These are phyloP conservation scores for Odontophorus gujanensis DNA, from an alignment of 2,113 vertebrate genomes.

Conservation along the genomic window DNA sequence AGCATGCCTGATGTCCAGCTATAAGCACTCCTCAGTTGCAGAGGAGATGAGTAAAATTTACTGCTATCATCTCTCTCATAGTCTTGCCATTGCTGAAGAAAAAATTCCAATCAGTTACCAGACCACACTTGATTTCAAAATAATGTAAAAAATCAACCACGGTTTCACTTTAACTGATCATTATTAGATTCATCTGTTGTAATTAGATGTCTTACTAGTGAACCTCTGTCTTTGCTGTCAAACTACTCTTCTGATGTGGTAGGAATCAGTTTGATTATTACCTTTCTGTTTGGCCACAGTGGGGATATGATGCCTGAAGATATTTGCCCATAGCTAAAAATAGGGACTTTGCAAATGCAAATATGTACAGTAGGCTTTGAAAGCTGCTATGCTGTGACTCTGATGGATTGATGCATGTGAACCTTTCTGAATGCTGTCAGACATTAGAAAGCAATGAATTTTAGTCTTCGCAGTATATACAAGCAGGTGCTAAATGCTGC, in stretches of 20 bases:
- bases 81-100: background rate
- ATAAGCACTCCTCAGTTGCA: background rate
- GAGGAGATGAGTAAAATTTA: background rate
- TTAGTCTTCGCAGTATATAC: background rate
- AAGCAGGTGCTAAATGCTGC: background rate
- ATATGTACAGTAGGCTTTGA: accelerated
- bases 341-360: background rate
- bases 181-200: background rate
- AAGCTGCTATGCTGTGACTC: accelerated
- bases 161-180: background rate
- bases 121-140: background rate
- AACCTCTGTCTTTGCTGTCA: background rate
- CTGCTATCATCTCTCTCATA: background rate
- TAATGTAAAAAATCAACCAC: background rate
- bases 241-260: background rate
- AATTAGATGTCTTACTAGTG: background rate
- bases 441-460: background rate
- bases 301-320: background rate
- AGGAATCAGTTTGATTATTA: background rate
- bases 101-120: conserved; percentile 55
- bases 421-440: background rate
- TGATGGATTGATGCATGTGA: background rate
- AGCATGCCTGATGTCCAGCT: background rate
- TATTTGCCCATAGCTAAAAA: background rate
- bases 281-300: background rate